Evolutionary conservation across 2,888 invertebrate species (phyloP).

Genomic region (Abscondita cerata): DNA sequence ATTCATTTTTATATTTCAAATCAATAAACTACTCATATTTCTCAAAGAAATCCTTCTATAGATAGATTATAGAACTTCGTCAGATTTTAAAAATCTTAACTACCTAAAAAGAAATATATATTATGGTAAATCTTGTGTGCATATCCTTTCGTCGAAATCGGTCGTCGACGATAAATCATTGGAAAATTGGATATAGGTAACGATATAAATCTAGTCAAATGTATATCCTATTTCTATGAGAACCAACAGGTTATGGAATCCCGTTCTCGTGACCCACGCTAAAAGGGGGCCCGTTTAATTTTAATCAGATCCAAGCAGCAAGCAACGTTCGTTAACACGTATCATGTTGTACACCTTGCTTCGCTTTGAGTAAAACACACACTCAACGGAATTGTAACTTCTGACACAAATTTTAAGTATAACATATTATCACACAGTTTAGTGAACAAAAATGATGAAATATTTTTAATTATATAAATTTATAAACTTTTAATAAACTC

Average conservation of each 20-base stretch:
- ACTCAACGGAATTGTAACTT: slow-evolving; percentile 20
- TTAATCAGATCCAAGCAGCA: slow-evolving; percentile 41
- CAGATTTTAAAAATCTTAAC: too few species aligned
- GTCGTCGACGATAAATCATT: slow-evolving; percentile 27
- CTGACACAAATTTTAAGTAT: slow-evolving; percentile 1
- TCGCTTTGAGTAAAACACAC: slow-evolving; percentile 17
- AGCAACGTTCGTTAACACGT: slow-evolving; percentile 35
- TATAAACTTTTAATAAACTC: too few species aligned
- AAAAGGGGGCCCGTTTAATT: slow-evolving; percentile 44
- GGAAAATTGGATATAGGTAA: slow-evolving; percentile 30
- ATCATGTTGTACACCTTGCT: slow-evolving; percentile 32
- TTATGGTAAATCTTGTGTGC: too few species aligned
- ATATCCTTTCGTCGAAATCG: slow-evolving; percentile 18
- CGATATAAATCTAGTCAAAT: slow-evolving; percentile 34
- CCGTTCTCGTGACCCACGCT: slow-evolving; percentile 40
- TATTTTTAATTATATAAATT: too few species aligned
- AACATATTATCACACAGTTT: too few species aligned
- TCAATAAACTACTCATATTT: too few species aligned
- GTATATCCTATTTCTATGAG: slow-evolving; percentile 37
- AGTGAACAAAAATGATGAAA: too few species aligned
- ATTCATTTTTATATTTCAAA: too few species aligned
- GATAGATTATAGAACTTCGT: too few species aligned
- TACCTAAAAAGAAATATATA: too few species aligned
- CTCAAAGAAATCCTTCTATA: too few species aligned
- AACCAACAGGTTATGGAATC: slow-evolving; percentile 44